phyloP scores from a whole-genome alignment of 2,888 invertebrate species.

The Melitaea athalia region DNA sequence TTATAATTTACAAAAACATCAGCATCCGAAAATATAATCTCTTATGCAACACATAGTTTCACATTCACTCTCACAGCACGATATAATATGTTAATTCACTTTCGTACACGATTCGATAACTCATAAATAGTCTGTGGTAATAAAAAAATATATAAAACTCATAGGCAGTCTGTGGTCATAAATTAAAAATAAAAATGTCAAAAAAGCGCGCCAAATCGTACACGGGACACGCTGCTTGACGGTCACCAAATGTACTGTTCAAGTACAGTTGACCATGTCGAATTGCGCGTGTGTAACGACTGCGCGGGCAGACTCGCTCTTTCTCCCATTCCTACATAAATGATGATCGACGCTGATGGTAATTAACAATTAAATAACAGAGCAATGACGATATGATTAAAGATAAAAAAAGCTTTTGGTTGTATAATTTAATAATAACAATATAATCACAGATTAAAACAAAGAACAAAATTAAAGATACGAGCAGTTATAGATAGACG shows the following conservation, averaged over 20 bases:
- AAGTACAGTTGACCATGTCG: slow-evolving; percentile 78
- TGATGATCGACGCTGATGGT: slow-evolving; percentile 61
- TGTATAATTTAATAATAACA: background rate
- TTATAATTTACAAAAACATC: slow-evolving; percentile 49
- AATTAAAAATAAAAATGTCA: slow-evolving; percentile 41
- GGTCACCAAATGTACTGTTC: slow-evolving; percentile 53
- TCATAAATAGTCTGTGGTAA: slow-evolving; percentile 45
- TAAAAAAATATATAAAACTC: slow-evolving; percentile 34
- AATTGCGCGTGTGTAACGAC: slow-evolving; percentile 77
- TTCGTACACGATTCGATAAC: slow-evolving; percentile 64
- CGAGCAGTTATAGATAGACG: too few species aligned
- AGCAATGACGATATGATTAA: slow-evolving; percentile 22
- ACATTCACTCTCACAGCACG: slow-evolving; percentile 75
- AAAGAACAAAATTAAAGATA: too few species aligned
- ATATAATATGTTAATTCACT: slow-evolving; percentile 71
- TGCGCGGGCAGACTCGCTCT: slow-evolving; percentile 74
- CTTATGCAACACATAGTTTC: slow-evolving; percentile 70
- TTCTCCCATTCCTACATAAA: slow-evolving; percentile 79
- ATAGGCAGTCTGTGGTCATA: slow-evolving; percentile 44
- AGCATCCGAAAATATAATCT: slow-evolving; percentile 47
- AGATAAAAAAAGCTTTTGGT: too few species aligned
- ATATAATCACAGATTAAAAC: too few species aligned
- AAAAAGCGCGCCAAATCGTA: slow-evolving; percentile 40
- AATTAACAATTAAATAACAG: slow-evolving; percentile 55
- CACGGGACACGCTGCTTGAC: slow-evolving; percentile 46